Percentiles rank a stretch among this genome's conserved stretches.
phyloP scores from a whole-genome alignment of 2,797 vertebrate species.

The Sardinella longiceps region DNA sequence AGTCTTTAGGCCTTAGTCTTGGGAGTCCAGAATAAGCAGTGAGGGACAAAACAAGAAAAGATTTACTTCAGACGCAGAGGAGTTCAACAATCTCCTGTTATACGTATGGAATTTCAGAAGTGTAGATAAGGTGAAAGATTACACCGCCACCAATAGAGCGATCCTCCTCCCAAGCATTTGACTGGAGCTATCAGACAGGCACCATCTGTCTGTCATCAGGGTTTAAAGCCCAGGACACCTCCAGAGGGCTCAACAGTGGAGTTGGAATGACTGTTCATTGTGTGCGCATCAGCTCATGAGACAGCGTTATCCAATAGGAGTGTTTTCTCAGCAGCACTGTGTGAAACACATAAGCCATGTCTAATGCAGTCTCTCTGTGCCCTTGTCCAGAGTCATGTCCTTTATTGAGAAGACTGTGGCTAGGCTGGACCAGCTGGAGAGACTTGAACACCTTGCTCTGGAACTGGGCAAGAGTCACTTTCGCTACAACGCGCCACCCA shows the following conservation, averaged over 20 bases:
- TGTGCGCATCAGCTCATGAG: not conserved
- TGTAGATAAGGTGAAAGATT: too few relatives aligned
- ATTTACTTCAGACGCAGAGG: too few relatives aligned
- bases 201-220: too few relatives aligned
- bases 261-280: not conserved
- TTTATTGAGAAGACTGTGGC: conserved; percentile 85
- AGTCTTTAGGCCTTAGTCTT: too few relatives aligned
- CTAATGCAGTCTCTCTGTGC: not conserved
- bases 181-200: too few relatives aligned
- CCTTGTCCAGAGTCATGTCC: conserved; percentile 76
- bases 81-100: too few relatives aligned
- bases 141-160: too few relatives aligned
- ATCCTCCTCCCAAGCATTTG: too few relatives aligned
- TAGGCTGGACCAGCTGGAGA: conserved; percentile 76
- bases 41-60: too few relatives aligned
- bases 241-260: not conserved
- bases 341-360: conserved; percentile 2
- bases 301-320: not conserved
- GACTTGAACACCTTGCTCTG: conserved; percentile 72
- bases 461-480: conserved; percentile 80
- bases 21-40: too few relatives aligned
- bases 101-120: too few relatives aligned
- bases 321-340: not conserved
- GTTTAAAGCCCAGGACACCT: too few relatives aligned
- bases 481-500: conserved; percentile 79